These are phyloP conservation scores for Rambutsinella grinnellia DNA, from an alignment of 2,888 invertebrate genomes.

Conservation along the genomic window DNA sequence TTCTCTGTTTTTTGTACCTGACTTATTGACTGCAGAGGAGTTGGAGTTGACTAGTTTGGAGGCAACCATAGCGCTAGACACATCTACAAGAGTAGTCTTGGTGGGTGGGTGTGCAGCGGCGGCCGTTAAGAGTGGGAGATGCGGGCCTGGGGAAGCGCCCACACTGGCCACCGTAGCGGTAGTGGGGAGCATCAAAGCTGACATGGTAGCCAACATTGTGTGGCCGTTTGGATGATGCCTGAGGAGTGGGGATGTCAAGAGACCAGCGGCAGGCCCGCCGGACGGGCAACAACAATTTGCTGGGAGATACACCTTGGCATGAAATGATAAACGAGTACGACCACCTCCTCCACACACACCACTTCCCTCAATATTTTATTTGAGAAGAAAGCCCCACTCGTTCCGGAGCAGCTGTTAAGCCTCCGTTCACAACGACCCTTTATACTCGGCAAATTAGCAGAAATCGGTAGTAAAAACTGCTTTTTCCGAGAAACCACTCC, in stretches of 20 bases:
- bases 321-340: slow-evolving; percentile 54
- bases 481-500: not conserved
- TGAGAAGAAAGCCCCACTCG: not conserved
- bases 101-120: slow-evolving; percentile 22
- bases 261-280: slow-evolving; percentile 65
- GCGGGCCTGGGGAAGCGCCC: slow-evolving; percentile 58
- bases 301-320: slow-evolving; percentile 67
- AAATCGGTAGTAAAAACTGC: not conserved
- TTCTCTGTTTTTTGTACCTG: slow-evolving; percentile 52
- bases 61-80: not conserved
- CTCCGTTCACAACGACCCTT: no score
- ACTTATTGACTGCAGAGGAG: slow-evolving; percentile 40
- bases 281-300: slow-evolving; percentile 67
- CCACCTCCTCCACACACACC: not conserved
- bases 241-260: slow-evolving; percentile 66
- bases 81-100: slow-evolving; percentile 18
- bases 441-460: not conserved
- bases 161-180: slow-evolving; percentile 64
- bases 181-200: slow-evolving; percentile 66
- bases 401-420: no score
- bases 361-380: slow-evolving; percentile 3
- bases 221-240: slow-evolving; percentile 64
- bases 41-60: not conserved
- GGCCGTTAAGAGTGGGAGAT: slow-evolving; percentile 61
- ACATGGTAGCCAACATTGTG: slow-evolving; percentile 66